phyloP scores from a whole-genome alignment of 1,140 invertebrate genomes.

The Drosophila funebris region DNA sequence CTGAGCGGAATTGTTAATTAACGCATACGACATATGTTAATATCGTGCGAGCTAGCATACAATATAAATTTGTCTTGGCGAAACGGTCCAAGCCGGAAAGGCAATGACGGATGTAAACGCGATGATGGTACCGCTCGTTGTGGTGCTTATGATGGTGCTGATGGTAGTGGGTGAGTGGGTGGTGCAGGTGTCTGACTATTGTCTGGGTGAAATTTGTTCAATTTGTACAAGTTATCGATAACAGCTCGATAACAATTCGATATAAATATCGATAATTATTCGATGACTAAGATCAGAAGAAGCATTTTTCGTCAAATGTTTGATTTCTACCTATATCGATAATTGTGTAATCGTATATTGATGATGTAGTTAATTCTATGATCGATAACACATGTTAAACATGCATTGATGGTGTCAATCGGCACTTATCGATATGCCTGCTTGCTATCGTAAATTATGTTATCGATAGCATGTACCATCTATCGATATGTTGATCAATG shows the following conservation, averaged over 20 bases:
- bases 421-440: too few species aligned
- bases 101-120: conserved; percentile 49
- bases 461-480: not conserved
- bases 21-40: conserved; percentile 69
- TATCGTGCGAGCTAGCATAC: conserved; percentile 39
- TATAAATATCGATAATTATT: not conserved
- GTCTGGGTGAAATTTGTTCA: conserved; percentile 13
- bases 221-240: not conserved
- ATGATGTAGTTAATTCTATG: too few species aligned
- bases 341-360: too few species aligned
- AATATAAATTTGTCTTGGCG: conserved; percentile 33
- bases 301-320: not conserved
- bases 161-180: too few species aligned
- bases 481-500: not conserved
- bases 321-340: too few species aligned
- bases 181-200: conserved; percentile 12
- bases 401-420: too few species aligned
- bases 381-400: too few species aligned
- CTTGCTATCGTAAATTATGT: not conserved
- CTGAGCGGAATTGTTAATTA: conserved; percentile 79
- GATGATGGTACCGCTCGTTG: not conserved
- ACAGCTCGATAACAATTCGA: not conserved
- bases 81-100: conserved; percentile 56
- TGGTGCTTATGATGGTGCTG: not conserved
- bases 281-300: not conserved